Evolutionary conservation across 37 sponge, comb jelly and placozoan species (phyloP).

Genomic region (Spongilla lacustris): DNA sequence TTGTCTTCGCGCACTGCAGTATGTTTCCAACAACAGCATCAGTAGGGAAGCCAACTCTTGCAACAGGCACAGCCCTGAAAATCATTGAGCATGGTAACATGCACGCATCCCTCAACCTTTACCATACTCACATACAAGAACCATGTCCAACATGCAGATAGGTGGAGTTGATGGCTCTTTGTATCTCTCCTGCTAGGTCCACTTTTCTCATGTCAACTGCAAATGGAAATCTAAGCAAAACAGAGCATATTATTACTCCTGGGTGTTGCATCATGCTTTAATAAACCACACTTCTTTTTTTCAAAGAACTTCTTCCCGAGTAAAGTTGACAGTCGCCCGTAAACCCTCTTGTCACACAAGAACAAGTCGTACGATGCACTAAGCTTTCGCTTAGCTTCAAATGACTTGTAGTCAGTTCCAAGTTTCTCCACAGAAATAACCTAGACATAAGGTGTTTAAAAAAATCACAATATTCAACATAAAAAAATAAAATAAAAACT

Average conservation of each 20-base stretch:
- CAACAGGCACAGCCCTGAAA: constrained; percentile 70
- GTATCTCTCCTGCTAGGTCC: constrained; percentile 60
- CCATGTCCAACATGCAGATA: constrained; percentile 71
- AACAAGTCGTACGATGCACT: constrained; percentile 71
- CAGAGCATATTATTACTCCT: not conserved
- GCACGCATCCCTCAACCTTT: not conserved
- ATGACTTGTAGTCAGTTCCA: constrained; percentile 75
- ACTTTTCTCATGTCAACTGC: constrained; percentile 74
- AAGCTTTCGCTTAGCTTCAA: constrained; percentile 74
- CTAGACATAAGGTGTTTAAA: constrained; percentile 18
- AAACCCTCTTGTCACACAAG: constrained; percentile 70
- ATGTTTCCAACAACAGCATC: constrained; percentile 55
- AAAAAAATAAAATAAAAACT: too few relatives aligned
- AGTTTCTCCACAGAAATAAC: constrained; percentile 80
- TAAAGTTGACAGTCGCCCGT: constrained; percentile 58
- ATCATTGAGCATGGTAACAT: not conserved
- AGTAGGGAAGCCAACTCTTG: constrained; percentile 25
- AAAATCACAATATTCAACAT: not conserved
- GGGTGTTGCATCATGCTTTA: not conserved
- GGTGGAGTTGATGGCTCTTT: constrained; percentile 50
- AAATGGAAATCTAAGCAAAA: constrained; percentile 62
- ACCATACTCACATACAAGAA: constrained; percentile 65
- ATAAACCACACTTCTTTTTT: constrained; percentile 72
- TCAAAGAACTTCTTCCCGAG: constrained; percentile 89
- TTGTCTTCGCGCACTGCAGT: constrained; percentile 10